Base-by-base conservation (phyloP, 2,888 invertebrate species). In the Nomada hirtipes region DNA sequence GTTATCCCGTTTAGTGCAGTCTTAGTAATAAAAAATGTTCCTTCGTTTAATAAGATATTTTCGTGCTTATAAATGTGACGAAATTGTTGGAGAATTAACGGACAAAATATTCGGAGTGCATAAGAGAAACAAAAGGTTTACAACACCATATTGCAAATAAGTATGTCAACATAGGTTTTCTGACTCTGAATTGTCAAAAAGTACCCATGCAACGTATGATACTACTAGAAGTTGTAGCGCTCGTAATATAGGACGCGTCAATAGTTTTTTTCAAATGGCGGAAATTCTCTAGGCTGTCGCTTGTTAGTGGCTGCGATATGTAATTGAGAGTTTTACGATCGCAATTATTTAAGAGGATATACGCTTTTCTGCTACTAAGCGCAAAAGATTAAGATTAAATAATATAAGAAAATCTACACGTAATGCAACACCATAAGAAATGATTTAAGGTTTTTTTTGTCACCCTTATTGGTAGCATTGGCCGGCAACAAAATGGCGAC, bases 401-500 rank as follows among this genome's bases (percentile, higher is more conserved):
- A 36, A 36, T 36, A 36, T 36, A 36, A 59, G 52, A 26, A 13
- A 2, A 23, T 10, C n/a, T 23, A 18, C 26, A 50, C 15, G 11
- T 47, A 52, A 67, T 11, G 23, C 13, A 55, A 59, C n/a, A 26
- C 23, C 26, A 53, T n/a, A 42, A 15, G 11, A 57, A 70, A 63
- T 23, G 13, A 23, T 50, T 53, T 59, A 3, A n/a, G 2, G 53
- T 4, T 11, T 42, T 71, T 64, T 63, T 76, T 69, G 36, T 65
- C 15, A 15, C 42, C 47, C 36, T 60, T 47, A 63, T 83, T 88
- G 87, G 87, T 71, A 85, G 20, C 61, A 85, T 70, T 89, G 87
- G 57, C 89, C 89, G 88, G 90, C 74, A 76, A 78, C 79, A 90
- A 90, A 85, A 90, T 90, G 90, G 90, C 86, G 86, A 80, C 78